Evolutionary conservation across 2,888 invertebrate species (phyloP), one percentile per base, ranked within the genome.

Genomic region (Acanthoscelides obtectus): DNA sequence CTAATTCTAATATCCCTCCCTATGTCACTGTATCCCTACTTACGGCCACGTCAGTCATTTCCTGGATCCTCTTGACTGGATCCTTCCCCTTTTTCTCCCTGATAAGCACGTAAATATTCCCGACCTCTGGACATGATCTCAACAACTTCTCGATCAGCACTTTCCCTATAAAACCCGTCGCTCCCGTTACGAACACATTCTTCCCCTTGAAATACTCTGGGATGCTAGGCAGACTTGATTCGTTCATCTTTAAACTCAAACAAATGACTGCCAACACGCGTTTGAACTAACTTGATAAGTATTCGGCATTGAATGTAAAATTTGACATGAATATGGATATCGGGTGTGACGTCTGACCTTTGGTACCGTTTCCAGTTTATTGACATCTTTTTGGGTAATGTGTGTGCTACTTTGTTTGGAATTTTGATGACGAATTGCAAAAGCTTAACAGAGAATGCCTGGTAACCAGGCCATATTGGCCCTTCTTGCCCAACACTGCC

Each of bases 91-190:
- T 92, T 82, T 94, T 94, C 0, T 89, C 87, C 64, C 97, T 88
- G 77, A 96, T 84, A 69, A 97, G 87, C 0, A 96, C 81, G 83
- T 93, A 97, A 75, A 98, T 90, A 70, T 88, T 89, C 68, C 89
- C 87, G 19, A 97, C 79, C 0, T 90, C 90, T 0, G 94, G 89
- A 81, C 96, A 95, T 4, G 94, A 94, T 77, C 96, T 90, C n/a
- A 97, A 83, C 1, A 98, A 85, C 84, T 98, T 98, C 85, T 97
- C 97, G 3, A 97, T 88, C 22, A 97, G 84, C 0, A 94, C 93
- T 86, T 97, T 97, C 0, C 97, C 97, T 84, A 97, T 89, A 81
- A 97, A 97, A 0, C 97, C 97, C n/a, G 94, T 93, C 0, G 90
- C 94, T 0, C 97, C 96, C 0, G 96, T 96, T 12, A 97, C 88